Base-by-base conservation (phyloP, 92 coral and sea anemone species). In the Chrysogorgia sp. region DNA sequence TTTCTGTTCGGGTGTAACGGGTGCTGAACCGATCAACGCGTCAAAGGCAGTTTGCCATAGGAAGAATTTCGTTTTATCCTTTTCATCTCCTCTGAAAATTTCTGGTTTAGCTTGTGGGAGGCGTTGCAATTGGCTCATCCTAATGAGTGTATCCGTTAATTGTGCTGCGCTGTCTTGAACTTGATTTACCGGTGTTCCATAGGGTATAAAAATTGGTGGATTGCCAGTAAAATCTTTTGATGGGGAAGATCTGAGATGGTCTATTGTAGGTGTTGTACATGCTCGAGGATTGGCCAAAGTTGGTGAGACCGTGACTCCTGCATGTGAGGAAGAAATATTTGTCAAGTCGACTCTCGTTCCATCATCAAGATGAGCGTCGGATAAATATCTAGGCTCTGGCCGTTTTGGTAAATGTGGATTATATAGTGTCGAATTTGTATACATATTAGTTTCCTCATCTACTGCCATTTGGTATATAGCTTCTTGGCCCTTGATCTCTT, bases 71-170 rank as follows among this genome's bases (percentile, higher is more conserved):
- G 88, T 67, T 35, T 68, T 84, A 63, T 84, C 88, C 33, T 63
- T 57, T 35, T 84, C 88, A 22, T 84, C 88, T 65, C 83, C 60
- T 55, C 61, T 35, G 60, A 84, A 84, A n/a, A 77, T 62, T 13
- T 65, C 61, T 67, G 88, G 79, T 60, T 58, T 77, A 3, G 88
- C 81, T 49, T 86, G 90, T 29, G 90, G 86, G 59, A 82, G 76
- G 71, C 83, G 90, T 19, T 81, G 86, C 65, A 86, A 62, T 64
- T 81, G 86, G 22, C 55, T 86, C 66, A 86, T 71, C 49, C 70
- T 86, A 32, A 58, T 40, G 37, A 86, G 82, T 1, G 81, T 59
- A 37, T 81, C 90, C 30, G 70, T 63, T 60, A 85, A 31, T 29
- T 62, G 58, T 49, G 34, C 64, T 20, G 83, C 1, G 61, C n/a